phyloP scores from a whole-genome alignment of 2,797 vertebrate genomes.

The Aplochiton taeniatus region DNA sequence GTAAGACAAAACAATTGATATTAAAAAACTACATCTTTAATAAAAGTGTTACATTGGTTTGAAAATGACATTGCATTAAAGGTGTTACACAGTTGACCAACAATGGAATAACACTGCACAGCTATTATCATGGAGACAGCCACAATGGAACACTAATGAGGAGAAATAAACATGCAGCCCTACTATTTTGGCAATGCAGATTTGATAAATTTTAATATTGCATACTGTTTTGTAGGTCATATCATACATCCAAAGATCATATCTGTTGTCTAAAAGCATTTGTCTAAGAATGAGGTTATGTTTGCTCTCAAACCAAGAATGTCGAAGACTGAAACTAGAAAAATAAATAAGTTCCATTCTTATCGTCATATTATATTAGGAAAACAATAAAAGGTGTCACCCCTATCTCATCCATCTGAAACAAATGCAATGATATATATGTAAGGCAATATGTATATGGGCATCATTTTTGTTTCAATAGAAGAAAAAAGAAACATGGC shows the following conservation, averaged over 20 bases:
- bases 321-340: constrained; percentile 19
- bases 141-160: neutral
- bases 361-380: constrained; percentile 22
- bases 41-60: constrained; percentile 30
- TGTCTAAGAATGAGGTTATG: constrained; percentile 22
- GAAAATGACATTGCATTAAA: constrained; percentile 11
- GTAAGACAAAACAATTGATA: neutral
- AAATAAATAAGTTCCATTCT: constrained; percentile 48
- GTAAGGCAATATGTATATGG: too few species aligned
- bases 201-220: constrained; percentile 20
- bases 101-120: constrained; percentile 48
- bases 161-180: neutral
- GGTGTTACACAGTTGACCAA: constrained; percentile 15
- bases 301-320: constrained; percentile 24
- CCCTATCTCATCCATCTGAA: too few species aligned
- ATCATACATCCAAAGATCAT: neutral
- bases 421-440: too few species aligned
- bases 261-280: neutral
- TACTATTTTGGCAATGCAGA: neutral
- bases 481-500: constrained; percentile 4
- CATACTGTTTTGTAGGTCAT: too few species aligned
- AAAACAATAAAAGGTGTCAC: constrained; percentile 1
- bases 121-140: constrained; percentile 21
- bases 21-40: constrained; percentile 59
- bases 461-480: neutral